Evolutionary conservation across 2,888 invertebrate species (phyloP), one percentile per base, ranked within the genome.

Genomic region (Sinopyrophorus schimmeli): DNA sequence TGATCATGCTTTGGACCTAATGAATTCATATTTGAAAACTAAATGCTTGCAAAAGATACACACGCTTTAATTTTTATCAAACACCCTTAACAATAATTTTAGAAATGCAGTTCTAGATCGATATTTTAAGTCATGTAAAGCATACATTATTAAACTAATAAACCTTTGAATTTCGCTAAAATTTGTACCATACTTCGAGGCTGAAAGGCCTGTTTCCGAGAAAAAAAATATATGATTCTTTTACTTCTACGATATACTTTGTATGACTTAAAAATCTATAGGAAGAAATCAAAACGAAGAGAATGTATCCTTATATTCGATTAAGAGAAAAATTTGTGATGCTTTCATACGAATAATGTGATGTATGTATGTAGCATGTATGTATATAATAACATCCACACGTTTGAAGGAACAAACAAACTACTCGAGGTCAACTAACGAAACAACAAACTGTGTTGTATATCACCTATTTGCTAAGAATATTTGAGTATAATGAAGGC

Each of bases 401-500:
- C 46, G 21, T 23, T 27, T 31, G 15, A 46, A 46, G 7, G 43
- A 34, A 41, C 23, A 38, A 44, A 37, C 44, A 44, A 44, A 44
- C 37, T 44, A 44, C 37, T 18, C 16, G 15, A 43, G 26, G 35
- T 41, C 34, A 23, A 26, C 32, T 35, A 38, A 46, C 31, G 18
- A 30, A 46, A 46, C 38, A 46, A 46, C 12, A 46, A 24, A 46
- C 12, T 38, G 30, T 30, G 32, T 38, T 20, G 28, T 24, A 38
- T 38, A 46, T 38, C 26, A 38, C 37, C 30, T 46, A 46, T 38
- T 38, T 11, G 17, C 50, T 50, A 50, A 27, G 32, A 54, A 51
- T 39, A 49, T 49, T 38, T 37, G 42, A 48, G 38, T 38, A 48
- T 41, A 55, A 54, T 64, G 60, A 65, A 73, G 73, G 73, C 73